Evolutionary conservation across 2,888 invertebrate genomes (phyloP).

Genomic region (Panzeria rudis): DNA sequence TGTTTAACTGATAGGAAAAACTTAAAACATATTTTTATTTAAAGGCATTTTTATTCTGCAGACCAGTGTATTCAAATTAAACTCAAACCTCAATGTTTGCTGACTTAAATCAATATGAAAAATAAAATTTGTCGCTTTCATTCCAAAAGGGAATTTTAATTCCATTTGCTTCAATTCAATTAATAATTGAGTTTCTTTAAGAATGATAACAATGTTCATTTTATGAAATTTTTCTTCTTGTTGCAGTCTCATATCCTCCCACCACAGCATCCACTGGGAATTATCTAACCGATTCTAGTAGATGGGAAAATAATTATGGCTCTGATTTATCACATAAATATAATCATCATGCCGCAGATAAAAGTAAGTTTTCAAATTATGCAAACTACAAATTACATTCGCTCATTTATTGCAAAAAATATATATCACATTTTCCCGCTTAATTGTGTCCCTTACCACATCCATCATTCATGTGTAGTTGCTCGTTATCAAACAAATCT

Average conservation of each 20-base stretch:
- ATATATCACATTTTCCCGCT: slow-evolving; percentile 1
- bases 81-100: not conserved
- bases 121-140: slow-evolving; percentile 10
- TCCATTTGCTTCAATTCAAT: slow-evolving; percentile 50
- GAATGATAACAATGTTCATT: slow-evolving; percentile 1
- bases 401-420: slow-evolving; percentile 7
- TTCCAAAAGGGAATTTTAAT: slow-evolving; percentile 10
- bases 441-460: not conserved
- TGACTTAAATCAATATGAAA: slow-evolving; percentile 9
- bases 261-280: slow-evolving; percentile 79
- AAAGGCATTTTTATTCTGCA: not conserved
- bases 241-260: slow-evolving; percentile 82
- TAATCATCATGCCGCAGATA: slow-evolving; percentile 78
- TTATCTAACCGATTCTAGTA: slow-evolving; percentile 79
- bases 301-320: slow-evolving; percentile 78
- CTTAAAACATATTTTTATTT: too few species aligned
- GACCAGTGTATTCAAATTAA: not conserved
- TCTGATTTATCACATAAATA: slow-evolving; percentile 78
- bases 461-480: slow-evolving; percentile 83
- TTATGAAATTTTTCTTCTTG: not conserved
- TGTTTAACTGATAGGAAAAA: too few species aligned
- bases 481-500: slow-evolving; percentile 90
- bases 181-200: slow-evolving; percentile 39
- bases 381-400: slow-evolving; percentile 20
- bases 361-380: slow-evolving; percentile 78